Percentiles rank a stretch among this genome's conserved stretches.
phyloP scores from a whole-genome alignment of 2,888 invertebrate genomes.

The Dascillus cervinus region DNA sequence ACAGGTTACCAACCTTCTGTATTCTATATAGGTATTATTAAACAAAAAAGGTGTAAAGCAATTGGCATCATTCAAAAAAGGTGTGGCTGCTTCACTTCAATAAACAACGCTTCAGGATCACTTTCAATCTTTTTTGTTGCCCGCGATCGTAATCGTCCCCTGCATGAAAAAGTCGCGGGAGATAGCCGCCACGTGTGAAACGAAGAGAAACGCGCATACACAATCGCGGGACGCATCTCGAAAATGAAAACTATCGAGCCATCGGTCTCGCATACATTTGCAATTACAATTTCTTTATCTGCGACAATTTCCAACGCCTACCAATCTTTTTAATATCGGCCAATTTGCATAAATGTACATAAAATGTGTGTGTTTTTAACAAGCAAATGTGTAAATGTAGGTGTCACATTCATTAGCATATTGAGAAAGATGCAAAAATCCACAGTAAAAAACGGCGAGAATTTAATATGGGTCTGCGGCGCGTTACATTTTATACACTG shows the following conservation, averaged over 20 bases:
- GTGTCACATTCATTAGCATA: slow-evolving; percentile 9
- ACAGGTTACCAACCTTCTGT: background rate
- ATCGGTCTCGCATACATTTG: slow-evolving; percentile 18
- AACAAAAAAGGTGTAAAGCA: slow-evolving; percentile 4
- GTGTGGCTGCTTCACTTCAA: slow-evolving; percentile 5
- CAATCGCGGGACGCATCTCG: slow-evolving; percentile 2
- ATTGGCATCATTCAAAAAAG: slow-evolving; percentile 6
- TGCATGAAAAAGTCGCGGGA: background rate
- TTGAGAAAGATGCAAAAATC: slow-evolving; percentile 3
- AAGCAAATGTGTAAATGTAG: slow-evolving; percentile 17
- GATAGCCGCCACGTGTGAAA: background rate
- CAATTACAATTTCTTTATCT: slow-evolving; percentile 18
- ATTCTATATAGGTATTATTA: background rate
- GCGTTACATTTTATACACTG: slow-evolving; percentile 2
- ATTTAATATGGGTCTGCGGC: background rate
- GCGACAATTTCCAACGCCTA: slow-evolving; percentile 19
- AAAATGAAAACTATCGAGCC: slow-evolving; percentile 11
- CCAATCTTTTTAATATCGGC: slow-evolving; percentile 11
- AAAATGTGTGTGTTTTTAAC: slow-evolving; percentile 20
- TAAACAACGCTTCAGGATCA: slow-evolving; percentile 3
- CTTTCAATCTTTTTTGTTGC: slow-evolving; percentile 5
- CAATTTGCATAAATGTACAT: slow-evolving; percentile 19
- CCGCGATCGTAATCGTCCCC: background rate
- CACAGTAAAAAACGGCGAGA: slow-evolving; percentile 6
- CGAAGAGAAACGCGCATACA: background rate